A percentile compares a stretch with the other conserved stretches of the same genome.
Conservation (phyloP, 2,797 vertebrate genomes). For the Tragopan temminckii region DNA sequence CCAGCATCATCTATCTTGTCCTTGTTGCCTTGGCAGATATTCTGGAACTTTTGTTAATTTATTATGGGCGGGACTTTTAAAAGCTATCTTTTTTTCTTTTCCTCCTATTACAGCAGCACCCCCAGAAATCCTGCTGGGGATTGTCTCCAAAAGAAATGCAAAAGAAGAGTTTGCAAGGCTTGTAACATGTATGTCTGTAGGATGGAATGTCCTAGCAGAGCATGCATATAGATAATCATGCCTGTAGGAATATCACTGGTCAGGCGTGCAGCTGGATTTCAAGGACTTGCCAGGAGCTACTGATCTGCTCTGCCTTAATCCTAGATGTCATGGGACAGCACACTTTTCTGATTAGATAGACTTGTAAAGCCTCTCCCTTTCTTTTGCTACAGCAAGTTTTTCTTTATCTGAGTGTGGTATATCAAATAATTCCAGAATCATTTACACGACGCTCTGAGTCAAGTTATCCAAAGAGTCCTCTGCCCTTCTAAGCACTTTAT, state of each 20-base stretch:
- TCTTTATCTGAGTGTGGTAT: background rate
- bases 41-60: background rate
- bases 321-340: background rate
- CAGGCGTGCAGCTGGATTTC: background rate
- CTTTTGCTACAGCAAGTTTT: background rate
- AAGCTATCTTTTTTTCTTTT: background rate
- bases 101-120: background rate
- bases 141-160: background rate
- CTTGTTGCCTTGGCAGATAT: background rate
- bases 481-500: background rate
- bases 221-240: rapidly evolving
- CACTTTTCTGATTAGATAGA: background rate
- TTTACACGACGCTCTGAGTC: background rate
- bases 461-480: background rate
- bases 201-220: background rate
- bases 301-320: background rate
- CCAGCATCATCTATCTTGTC: background rate
- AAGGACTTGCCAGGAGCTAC: background rate
- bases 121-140: background rate
- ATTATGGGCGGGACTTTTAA: background rate
- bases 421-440: background rate
- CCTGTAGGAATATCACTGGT: background rate
- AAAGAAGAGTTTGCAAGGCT: background rate
- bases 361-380: background rate
- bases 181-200: background rate